These are phyloP conservation scores for Pseudobourletiella spinata DNA, from an alignment of 1,140 invertebrate genomes.

Conservation along the genomic window DNA sequence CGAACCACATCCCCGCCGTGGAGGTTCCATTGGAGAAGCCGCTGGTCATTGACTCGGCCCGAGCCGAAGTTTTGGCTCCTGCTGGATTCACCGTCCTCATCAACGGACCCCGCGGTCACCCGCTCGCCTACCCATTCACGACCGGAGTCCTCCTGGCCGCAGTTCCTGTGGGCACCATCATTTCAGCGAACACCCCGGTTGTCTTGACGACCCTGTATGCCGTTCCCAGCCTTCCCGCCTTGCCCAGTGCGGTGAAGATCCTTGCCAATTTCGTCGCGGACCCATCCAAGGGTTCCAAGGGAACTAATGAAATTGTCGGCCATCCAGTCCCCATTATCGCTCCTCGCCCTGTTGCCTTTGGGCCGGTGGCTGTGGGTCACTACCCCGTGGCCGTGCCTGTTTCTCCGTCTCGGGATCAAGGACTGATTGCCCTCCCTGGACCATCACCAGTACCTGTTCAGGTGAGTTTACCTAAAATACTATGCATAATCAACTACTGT, in stretches of 20 bases:
- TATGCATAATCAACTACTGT: too few species aligned
- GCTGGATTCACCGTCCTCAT: constrained; percentile 15
- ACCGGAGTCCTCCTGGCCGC: constrained; percentile 11
- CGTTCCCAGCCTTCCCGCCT: constrained; percentile 2
- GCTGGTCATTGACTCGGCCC: not conserved
- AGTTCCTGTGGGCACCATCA: constrained; percentile 14
- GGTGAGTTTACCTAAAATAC: too few species aligned
- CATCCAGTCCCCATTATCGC: not conserved
- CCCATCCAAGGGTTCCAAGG: not conserved
- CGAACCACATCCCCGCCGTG: constrained; percentile 15
- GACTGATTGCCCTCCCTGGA: too few species aligned
- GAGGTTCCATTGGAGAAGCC: constrained; percentile 18
- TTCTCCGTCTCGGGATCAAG: not conserved
- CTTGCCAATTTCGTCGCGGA: not conserved
- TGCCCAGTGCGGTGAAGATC: not conserved
- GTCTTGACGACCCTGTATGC: constrained; percentile 15
- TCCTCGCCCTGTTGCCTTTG: not conserved
- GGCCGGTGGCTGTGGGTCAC: not conserved
- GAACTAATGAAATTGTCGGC: not conserved
- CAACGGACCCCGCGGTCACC: not conserved
- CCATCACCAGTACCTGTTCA: too few species aligned
- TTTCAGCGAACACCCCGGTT: constrained; percentile 11
- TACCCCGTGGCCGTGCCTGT: not conserved
- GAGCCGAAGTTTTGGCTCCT: constrained; percentile 6
- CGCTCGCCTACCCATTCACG: not conserved